These are phyloP conservation scores for Sphaerophoria taeniata DNA, from an alignment of 2,888 invertebrate genomes.

Conservation along the genomic window DNA sequence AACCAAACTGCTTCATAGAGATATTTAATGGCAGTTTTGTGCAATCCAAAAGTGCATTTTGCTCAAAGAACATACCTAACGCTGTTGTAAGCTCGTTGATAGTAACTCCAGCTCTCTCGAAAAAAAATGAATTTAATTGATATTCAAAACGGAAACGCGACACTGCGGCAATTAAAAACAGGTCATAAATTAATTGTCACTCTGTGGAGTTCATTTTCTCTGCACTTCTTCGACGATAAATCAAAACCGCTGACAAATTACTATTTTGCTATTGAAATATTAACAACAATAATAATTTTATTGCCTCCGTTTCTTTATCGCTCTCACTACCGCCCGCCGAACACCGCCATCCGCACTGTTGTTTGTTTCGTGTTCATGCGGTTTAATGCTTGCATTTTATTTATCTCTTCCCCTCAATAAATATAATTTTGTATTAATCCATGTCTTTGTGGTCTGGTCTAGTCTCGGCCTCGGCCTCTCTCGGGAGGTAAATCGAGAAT, in stretches of 20 bases:
- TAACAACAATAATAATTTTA: conserved; percentile 57
- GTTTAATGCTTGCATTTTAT: conserved; percentile 30
- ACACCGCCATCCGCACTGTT: too few species aligned
- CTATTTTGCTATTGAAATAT: conserved; percentile 65
- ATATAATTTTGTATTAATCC: neutral
- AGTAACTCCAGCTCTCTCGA: conserved; percentile 25
- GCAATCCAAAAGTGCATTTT: conserved; percentile 19
- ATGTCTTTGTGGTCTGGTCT: neutral
- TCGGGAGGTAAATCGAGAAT: conserved; percentile 33
- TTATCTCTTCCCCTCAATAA: conserved; percentile 13
- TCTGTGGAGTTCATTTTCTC: conserved; percentile 69
- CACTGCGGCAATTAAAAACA: conserved; percentile 69
- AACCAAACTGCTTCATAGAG: conserved; percentile 15
- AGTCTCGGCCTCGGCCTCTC: too few species aligned
- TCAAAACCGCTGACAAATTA: conserved; percentile 68
- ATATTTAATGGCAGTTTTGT: conserved; percentile 12
- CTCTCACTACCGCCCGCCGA: neutral
- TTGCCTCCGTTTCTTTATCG: conserved; percentile 62
- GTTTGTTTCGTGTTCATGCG: neutral
- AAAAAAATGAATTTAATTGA: conserved; percentile 62
- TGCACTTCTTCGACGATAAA: conserved; percentile 55
- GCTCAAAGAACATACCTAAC: neutral
- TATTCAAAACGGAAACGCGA: conserved; percentile 71
- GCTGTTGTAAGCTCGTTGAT: neutral
- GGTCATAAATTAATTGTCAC: conserved; percentile 71